These are phyloP conservation scores for Congeria kusceri DNA, from an alignment of 2,888 invertebrate species.

Conservation along the genomic window DNA sequence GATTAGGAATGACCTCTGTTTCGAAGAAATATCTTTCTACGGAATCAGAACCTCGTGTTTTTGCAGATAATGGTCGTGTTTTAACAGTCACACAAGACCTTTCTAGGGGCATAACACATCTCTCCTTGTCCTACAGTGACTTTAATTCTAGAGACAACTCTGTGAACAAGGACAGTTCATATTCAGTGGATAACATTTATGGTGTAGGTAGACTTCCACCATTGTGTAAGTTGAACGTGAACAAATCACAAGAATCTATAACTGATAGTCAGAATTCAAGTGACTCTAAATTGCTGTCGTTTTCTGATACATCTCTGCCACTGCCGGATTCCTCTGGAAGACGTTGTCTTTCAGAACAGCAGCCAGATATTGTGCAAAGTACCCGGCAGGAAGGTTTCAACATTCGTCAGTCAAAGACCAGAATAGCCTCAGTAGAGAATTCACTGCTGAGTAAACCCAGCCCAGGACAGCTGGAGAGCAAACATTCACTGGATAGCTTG, in stretches of 20 bases:
- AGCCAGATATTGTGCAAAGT: conserved; percentile 31
- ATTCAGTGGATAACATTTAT: neutral
- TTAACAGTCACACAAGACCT: conserved; percentile 41
- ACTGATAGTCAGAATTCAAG: conserved; percentile 15
- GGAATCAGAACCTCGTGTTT: conserved; percentile 5
- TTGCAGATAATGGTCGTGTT: conserved; percentile 25
- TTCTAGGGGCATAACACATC: conserved; percentile 49
- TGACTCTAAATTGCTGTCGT: conserved; percentile 41
- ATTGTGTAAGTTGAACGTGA: conserved; percentile 14
- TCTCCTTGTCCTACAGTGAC: conserved; percentile 56
- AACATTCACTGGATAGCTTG: conserved; percentile 45
- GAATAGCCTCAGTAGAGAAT: neutral
- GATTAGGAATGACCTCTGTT: conserved; percentile 12
- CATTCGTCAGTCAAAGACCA: too few species aligned
- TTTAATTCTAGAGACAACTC: conserved; percentile 24
- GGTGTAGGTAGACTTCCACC: neutral
- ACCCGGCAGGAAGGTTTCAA: neutral
- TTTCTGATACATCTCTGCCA: conserved; percentile 56
- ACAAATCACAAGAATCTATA: conserved; percentile 35
- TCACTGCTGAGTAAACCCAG: neutral
- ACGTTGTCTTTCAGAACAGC: conserved; percentile 13
- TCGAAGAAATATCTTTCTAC: conserved; percentile 17
- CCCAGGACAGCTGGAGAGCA: conserved; percentile 7
- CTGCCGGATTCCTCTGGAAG: conserved; percentile 43
- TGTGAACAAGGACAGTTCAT: neutral